These are phyloP conservation scores for Sebastes taczanowskii DNA, from an alignment of 2,797 vertebrate genomes.

Conservation along the genomic window DNA sequence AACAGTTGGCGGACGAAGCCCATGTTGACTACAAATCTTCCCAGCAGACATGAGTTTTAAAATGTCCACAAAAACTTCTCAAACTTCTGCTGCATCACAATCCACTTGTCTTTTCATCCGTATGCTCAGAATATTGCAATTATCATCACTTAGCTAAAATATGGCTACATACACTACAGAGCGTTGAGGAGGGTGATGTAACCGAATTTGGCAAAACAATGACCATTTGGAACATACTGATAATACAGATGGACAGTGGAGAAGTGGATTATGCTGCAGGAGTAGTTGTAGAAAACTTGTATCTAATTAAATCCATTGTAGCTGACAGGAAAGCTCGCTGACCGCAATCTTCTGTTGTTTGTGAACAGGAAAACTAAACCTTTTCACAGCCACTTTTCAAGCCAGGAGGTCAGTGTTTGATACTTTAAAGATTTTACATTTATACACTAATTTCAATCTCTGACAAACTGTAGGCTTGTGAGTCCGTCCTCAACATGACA, in stretches of 20 bases:
- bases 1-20: neutral
- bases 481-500: slow-evolving; percentile 6
- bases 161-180: neutral
- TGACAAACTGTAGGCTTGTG: neutral
- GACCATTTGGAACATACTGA: neutral
- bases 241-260: slow-evolving; percentile 4
- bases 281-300: neutral
- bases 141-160: neutral
- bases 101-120: neutral
- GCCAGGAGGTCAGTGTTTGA: neutral
- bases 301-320: neutral
- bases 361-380: neutral
- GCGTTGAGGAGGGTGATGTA: neutral
- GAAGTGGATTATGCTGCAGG: slow-evolving; percentile 6
- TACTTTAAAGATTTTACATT: slow-evolving; percentile 2
- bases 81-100: neutral
- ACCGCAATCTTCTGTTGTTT: neutral
- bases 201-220: neutral
- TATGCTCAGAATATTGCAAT: neutral
- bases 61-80: neutral
- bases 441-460: slow-evolving; percentile 12
- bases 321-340: neutral
- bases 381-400: neutral
- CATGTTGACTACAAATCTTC: neutral
- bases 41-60: neutral